Percentiles rank a stretch among this genome's conserved stretches.
Evolutionary conservation across 2,888 invertebrate species (phyloP).

Genomic region (Brenthis daphne): DNA sequence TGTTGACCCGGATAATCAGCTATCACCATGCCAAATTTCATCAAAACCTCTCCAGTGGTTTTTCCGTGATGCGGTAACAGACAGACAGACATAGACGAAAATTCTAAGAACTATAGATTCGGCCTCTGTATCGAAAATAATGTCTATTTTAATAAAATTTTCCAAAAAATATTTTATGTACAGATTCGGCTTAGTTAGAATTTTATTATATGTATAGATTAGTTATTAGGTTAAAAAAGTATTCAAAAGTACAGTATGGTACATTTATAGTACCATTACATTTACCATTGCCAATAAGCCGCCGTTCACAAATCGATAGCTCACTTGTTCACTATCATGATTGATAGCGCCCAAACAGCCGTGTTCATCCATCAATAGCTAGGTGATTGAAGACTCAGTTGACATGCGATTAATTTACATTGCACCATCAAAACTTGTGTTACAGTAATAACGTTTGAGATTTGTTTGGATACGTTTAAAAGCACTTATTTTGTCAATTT

Average conservation of each 20-base stretch:
- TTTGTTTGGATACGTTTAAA: not conserved
- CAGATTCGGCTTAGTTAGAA: no score
- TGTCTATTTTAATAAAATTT: no score
- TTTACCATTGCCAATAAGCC: not conserved
- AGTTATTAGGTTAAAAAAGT: no score
- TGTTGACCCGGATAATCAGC: no score
- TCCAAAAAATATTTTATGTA: no score
- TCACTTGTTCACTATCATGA: constrained; percentile 32
- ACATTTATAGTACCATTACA: not conserved
- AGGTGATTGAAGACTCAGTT: constrained; percentile 37
- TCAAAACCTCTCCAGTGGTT: no score
- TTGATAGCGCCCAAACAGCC: constrained; percentile 37
- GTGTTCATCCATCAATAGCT: constrained; percentile 37
- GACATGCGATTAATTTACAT: constrained; percentile 38
- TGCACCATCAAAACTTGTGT: constrained; percentile 6
- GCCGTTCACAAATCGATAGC: constrained; percentile 24
- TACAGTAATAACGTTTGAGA: constrained; percentile 6
- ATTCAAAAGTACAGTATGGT: not conserved
- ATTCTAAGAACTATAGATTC: no score
- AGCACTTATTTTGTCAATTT: not conserved
- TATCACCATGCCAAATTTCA: no score
- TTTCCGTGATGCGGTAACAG: no score
- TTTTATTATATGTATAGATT: no score
- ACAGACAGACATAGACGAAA: no score
- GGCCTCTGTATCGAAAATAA: no score